phyloP scores from a whole-genome alignment of 2,797 vertebrate genomes.

The Benthosema pterotum region DNA sequence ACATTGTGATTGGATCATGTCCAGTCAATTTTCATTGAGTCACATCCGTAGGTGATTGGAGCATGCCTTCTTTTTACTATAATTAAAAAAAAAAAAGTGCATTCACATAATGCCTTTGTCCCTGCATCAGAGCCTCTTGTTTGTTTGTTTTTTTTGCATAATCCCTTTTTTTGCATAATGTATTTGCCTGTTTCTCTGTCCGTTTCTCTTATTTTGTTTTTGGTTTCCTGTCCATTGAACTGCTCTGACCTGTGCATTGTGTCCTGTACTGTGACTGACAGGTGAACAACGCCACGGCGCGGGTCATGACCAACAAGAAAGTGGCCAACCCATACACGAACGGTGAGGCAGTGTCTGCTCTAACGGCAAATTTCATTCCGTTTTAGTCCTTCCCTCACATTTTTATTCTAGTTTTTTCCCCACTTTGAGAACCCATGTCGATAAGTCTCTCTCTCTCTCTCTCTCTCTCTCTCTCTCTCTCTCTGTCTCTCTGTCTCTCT shows the following conservation, averaged over 20 bases:
- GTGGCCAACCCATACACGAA: conserved; percentile 92
- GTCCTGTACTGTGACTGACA: conserved; percentile 77
- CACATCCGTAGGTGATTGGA: conserved; percentile 64
- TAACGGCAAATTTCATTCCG: too few species aligned
- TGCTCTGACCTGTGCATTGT: conserved; percentile 19
- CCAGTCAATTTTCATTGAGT: conserved; percentile 60
- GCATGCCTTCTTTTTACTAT: conserved; percentile 57
- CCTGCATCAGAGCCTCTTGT: conserved; percentile 33
- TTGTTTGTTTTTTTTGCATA: conserved; percentile 37
- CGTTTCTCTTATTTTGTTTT: conserved; percentile 35
- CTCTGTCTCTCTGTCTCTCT: neutral
- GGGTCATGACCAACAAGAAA: conserved; percentile 99
- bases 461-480: neutral
- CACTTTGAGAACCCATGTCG: too few species aligned
- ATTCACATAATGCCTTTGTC: conserved; percentile 40
- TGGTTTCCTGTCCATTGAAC: too few species aligned
- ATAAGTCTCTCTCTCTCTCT: neutral
- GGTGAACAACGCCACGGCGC: conserved; percentile 96
- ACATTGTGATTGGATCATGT: conserved; percentile 23
- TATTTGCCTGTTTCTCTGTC: conserved; percentile 5
- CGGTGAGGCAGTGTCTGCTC: conserved; percentile 46
- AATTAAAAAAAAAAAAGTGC: conserved; percentile 51
- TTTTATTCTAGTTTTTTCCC: too few species aligned
- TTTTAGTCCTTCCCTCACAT: too few species aligned
- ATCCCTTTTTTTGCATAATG: conserved; percentile 17